Conservation (phyloP, 2,888 invertebrate species). For the Drosophila mimetica region DNA sequence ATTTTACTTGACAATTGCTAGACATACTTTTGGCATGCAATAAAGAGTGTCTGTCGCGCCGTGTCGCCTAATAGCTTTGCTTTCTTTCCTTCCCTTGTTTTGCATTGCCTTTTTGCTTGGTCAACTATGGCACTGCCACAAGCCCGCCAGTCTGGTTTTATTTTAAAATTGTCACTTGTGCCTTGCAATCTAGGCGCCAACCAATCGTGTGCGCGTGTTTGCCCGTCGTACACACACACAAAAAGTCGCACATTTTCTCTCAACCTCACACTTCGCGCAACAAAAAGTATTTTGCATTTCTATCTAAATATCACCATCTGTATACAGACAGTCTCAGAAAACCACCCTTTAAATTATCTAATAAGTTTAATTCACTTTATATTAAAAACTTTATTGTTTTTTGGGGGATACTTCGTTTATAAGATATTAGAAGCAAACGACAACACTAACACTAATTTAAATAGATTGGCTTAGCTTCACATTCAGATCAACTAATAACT, state of each 20-base stretch:
- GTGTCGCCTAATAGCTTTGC: conserved; percentile 37
- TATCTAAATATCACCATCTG: conserved; percentile 72
- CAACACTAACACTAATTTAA: no score
- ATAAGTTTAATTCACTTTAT: no score
- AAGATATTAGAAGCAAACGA: no score
- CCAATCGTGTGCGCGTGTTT: conserved; percentile 46
- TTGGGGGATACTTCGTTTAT: no score
- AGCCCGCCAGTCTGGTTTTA: conserved; percentile 44
- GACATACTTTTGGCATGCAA: conserved; percentile 40
- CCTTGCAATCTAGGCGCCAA: conserved; percentile 73
- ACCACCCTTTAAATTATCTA: no score
- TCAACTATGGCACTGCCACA: conserved; percentile 25
- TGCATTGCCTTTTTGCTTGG: conserved; percentile 8
- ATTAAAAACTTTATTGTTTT: no score
- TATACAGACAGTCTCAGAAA: conserved; percentile 16
- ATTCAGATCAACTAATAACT: no score
- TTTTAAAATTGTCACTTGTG: conserved; percentile 70
- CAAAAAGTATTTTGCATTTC: conserved; percentile 52
- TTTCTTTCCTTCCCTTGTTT: conserved; percentile 18
- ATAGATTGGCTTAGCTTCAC: no score
- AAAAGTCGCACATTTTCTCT: conserved; percentile 13
- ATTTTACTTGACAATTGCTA: conserved; percentile 34
- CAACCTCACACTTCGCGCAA: conserved; percentile 62
- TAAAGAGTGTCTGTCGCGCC: conserved; percentile 28
- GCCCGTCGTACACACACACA: conserved; percentile 34